phyloP scores from a whole-genome alignment of 2,797 vertebrate species.

The Enteromius argenteus region DNA sequence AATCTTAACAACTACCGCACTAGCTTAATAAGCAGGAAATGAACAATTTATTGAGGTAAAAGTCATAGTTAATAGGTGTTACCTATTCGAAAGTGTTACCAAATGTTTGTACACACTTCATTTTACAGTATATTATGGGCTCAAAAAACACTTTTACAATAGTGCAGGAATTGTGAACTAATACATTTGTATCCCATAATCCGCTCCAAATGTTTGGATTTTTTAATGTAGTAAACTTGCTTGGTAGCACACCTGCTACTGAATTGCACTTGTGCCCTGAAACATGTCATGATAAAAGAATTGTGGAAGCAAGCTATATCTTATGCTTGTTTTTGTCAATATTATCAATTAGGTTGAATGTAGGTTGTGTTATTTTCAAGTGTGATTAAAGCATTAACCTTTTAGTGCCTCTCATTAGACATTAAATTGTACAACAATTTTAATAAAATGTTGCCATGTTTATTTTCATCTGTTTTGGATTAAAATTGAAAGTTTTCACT shows the following conservation, averaged over 20 bases:
- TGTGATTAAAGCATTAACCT: background rate
- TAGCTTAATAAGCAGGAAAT: no score
- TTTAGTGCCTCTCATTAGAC: background rate
- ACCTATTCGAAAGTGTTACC: no score
- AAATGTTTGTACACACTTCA: background rate
- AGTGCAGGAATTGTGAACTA: background rate
- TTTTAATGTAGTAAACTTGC: background rate
- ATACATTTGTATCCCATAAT: background rate
- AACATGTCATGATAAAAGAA: background rate
- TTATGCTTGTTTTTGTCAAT: background rate
- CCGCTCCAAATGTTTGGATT: background rate
- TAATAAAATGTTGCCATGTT: background rate
- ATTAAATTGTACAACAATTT: no score
- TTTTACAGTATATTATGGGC: background rate
- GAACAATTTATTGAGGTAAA: no score
- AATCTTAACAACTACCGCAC: no score
- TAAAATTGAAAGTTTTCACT: background rate
- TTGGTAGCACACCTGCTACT: background rate
- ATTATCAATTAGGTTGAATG: background rate
- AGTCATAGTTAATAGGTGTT: no score
- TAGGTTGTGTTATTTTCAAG: background rate
- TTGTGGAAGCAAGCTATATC: background rate
- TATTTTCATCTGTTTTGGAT: background rate
- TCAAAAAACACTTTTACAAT: background rate
- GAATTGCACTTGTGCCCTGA: background rate